Conservation (phyloP, 2,113 vertebrate genomes). For the Herpailurus yagouaroundi region DNA sequence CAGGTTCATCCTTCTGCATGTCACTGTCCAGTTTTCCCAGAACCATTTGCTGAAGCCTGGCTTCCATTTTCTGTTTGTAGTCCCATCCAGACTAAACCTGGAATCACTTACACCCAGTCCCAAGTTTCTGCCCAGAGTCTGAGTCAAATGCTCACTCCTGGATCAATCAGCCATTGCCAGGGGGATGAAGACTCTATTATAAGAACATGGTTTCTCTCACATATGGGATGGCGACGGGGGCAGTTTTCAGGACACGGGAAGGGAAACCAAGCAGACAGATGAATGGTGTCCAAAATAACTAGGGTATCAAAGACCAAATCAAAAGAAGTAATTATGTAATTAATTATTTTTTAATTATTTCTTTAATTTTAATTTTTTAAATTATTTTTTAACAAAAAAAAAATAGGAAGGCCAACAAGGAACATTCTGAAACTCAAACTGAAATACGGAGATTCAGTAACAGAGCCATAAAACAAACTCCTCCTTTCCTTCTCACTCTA, state of each 20-base stretch:
- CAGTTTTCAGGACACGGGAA: neutral
- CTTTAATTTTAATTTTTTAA: neutral
- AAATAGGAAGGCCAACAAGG: neutral
- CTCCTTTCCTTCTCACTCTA: neutral
- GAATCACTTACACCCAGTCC: neutral
- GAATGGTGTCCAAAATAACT: neutral
- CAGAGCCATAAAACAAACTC: neutral
- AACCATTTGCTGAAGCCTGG: no score
- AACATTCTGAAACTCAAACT: neutral
- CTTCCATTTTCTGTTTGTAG: neutral
- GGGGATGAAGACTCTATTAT: neutral
- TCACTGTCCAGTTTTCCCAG: no score
- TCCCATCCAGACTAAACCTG: neutral
- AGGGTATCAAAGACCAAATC: neutral
- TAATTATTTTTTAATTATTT: neutral
- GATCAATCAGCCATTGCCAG: neutral
- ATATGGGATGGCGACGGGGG: fast-evolving
- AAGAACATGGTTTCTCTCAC: neutral
- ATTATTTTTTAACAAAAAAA: neutral
- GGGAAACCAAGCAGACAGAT: neutral
- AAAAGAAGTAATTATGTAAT: neutral
- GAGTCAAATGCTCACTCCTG: neutral
- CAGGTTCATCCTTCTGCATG: no score
- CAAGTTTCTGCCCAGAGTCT: neutral
- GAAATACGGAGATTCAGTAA: neutral